Evolutionary conservation across 2,797 vertebrate species (phyloP), one percentile per base, ranked within the genome.

Genomic region (Poeciliopsis paucimaculata): DNA sequence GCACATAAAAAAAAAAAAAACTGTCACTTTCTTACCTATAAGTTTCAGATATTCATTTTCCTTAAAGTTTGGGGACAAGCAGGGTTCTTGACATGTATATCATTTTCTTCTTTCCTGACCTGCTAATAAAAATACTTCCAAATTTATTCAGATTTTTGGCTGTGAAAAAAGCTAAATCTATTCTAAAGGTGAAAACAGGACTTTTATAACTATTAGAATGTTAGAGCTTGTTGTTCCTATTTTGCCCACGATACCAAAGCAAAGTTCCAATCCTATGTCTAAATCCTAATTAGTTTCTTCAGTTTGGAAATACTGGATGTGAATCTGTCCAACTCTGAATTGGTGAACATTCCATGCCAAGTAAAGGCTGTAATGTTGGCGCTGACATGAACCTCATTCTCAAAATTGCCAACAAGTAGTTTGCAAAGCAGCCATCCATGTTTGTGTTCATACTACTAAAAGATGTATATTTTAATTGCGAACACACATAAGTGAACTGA

Each of bases 1-100:
- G 51, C 31, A 74, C 76, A 85, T 81, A 80, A 87, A 87, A 49
- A 8, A 87, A 87, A 47, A 23, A 23, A 84, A 64, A 83, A 81
- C 70, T 81, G 75, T 76, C 77, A 66, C 60, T 47, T 70, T 88
- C 84, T 87, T 71, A 81, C 79, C 41, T 64, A 75, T 82, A 79
- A 77, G 31, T 70, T 75, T 71, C 68, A 85, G 72, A 49, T 55
- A 41, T 73, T 88, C 57, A n/a, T 26, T 43, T 43, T 43, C 5
- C 39, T 26, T 70, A 26, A 70, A 10, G 39, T 70, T 70, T 70
- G 23, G 2, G 23, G 12, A 26, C 20, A 68, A 41, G 34, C 9
- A 39, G 0, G 9, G 34, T 23, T 9, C 18, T 66, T 66, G 1
- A 66, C 7, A 64, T 36, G 16, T 36, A 64, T 64, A 16, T 5